Conservation (phyloP, 2,797 vertebrate genomes). For the Tragopan temminckii region DNA sequence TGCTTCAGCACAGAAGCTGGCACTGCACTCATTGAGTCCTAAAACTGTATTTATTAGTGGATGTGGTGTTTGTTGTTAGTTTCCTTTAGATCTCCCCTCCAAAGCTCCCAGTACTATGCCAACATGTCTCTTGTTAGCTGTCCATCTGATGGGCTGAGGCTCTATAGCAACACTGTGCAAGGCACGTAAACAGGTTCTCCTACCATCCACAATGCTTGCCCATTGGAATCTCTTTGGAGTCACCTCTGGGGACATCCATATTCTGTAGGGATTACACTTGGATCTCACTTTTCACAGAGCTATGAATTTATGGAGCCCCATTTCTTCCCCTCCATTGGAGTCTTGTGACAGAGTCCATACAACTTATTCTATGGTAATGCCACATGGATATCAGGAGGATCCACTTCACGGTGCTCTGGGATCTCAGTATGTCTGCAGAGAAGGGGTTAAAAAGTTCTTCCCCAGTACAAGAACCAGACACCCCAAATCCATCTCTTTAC, state of each 20-base stretch:
- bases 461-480: not conserved
- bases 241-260: not conserved
- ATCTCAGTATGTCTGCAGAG: not conserved
- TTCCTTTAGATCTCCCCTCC: not conserved
- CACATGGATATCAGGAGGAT: fast-evolving
- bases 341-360: not conserved
- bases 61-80: not conserved
- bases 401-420: fast-evolving
- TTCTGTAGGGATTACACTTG: not conserved
- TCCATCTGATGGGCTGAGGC: not conserved
- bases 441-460: not conserved
- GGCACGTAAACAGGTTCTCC: not conserved
- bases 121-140: not conserved
- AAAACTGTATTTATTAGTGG: not conserved
- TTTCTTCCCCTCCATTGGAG: not conserved
- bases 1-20: not conserved
- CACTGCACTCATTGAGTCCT: not conserved
- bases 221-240: not conserved
- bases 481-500: not conserved
- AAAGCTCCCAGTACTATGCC: not conserved
- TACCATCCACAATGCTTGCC: not conserved
- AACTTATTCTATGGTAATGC: not conserved
- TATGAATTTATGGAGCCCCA: not conserved
- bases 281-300: not conserved
- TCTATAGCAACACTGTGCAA: not conserved